phyloP scores from a whole-genome alignment of 2,113 vertebrate genomes.

The Guaruba guarouba region DNA sequence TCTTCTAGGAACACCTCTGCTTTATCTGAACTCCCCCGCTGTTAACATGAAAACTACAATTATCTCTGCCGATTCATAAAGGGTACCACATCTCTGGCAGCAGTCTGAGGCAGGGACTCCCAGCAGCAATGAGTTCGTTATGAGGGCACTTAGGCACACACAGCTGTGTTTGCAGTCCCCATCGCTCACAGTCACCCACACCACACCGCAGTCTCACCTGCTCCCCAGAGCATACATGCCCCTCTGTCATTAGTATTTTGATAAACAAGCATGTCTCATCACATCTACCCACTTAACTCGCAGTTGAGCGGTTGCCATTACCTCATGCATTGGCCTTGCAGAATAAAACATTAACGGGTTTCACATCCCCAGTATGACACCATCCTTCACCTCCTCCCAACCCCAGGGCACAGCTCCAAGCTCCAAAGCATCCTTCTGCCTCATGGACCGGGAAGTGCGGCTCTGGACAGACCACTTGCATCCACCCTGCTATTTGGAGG shows the following conservation, averaged over 20 bases:
- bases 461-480: not conserved
- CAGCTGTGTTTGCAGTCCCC: constrained; percentile 6
- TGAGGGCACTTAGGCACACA: not conserved
- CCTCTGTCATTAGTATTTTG: not conserved
- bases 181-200: not conserved
- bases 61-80: not conserved
- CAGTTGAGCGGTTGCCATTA: not conserved
- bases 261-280: not conserved
- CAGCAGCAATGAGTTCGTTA: not conserved
- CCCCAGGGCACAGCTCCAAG: not conserved
- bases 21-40: not conserved
- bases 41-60: not conserved
- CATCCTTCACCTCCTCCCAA: not conserved
- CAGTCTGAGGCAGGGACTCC: not conserved
- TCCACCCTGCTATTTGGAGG: not conserved
- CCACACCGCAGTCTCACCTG: not conserved
- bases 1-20: not conserved
- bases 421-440: not conserved
- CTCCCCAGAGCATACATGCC: not conserved
- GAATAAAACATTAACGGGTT: not conserved
- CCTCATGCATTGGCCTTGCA: fast-evolving
- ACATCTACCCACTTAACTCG: not conserved
- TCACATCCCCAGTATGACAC: fast-evolving
- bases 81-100: not conserved
- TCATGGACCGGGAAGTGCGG: fast-evolving